A percentile compares a stretch with the other conserved stretches of the same genome.
These are phyloP conservation scores for Clusia tigrina DNA, from an alignment of 2,888 invertebrate genomes.

Conservation along the genomic window DNA sequence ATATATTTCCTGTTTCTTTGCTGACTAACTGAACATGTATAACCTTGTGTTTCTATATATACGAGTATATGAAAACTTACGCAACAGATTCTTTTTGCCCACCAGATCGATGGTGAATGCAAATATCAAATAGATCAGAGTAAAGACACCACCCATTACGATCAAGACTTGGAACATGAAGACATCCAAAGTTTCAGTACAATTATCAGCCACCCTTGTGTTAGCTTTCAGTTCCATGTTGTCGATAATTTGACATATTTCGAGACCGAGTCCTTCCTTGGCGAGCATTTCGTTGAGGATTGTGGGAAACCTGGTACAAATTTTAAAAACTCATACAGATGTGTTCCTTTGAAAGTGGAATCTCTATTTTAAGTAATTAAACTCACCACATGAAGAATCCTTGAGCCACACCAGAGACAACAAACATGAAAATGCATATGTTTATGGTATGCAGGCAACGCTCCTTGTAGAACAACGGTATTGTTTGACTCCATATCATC, in stretches of 20 bases:
- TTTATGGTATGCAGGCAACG: constrained; percentile 55
- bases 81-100: constrained; percentile 70
- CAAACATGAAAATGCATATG: constrained; percentile 51
- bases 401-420: constrained; percentile 55
- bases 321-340: not conserved
- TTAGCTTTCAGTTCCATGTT: constrained; percentile 26
- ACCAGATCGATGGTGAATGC: constrained; percentile 69
- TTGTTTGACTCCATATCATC: constrained; percentile 59
- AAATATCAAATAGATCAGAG: constrained; percentile 71
- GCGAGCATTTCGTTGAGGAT: constrained; percentile 55
- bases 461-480: constrained; percentile 52
- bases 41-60: not conserved
- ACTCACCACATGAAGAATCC: constrained; percentile 61
- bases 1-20: no score
- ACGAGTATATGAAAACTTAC: constrained; percentile 55
- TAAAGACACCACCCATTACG: constrained; percentile 72
- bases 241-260: constrained; percentile 45
- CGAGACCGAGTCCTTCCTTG: constrained; percentile 58
- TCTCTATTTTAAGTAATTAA: not conserved
- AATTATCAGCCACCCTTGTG: constrained; percentile 43
- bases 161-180: constrained; percentile 73
- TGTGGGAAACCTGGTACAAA: constrained; percentile 52
- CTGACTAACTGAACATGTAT: no score
- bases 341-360: not conserved
- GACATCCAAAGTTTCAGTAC: constrained; percentile 69